A percentile compares a stretch with the other conserved stretches of the same genome.
Conservation (phyloP, 2,888 invertebrate species). For the Agrenia bidenticulata region DNA sequence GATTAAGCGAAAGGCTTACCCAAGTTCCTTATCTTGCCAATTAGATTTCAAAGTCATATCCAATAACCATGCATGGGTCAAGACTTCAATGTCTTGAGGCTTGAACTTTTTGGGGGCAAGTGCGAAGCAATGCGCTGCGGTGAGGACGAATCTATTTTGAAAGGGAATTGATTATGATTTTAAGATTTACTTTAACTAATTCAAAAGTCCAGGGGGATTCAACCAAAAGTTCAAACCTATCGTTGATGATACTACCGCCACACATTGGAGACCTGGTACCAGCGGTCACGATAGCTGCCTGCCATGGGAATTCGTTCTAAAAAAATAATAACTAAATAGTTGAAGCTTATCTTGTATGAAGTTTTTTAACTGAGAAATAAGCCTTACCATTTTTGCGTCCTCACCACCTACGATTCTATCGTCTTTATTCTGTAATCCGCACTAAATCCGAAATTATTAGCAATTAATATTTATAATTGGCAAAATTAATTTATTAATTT, state of each 20-base stretch:
- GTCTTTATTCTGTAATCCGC: constrained; percentile 41
- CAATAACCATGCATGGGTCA: constrained; percentile 36
- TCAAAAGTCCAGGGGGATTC: too few relatives aligned
- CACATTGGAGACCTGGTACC: constrained; percentile 37
- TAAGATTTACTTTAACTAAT: too few relatives aligned
- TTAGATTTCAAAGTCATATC: constrained; percentile 22
- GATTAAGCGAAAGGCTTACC: not conserved
- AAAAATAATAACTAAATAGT: too few relatives aligned
- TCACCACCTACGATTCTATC: constrained; percentile 47
- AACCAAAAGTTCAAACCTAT: not conserved
- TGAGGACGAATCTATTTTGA: constrained; percentile 10
- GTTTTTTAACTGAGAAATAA: too few relatives aligned
- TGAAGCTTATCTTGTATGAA: too few relatives aligned
- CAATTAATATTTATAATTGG: too few relatives aligned
- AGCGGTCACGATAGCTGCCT: constrained; percentile 38
- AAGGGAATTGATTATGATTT: too few relatives aligned
- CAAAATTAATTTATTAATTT: too few relatives aligned
- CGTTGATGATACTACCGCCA: constrained; percentile 30
- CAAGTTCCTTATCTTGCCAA: not conserved
- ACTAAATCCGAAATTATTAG: too few relatives aligned
- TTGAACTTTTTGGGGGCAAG: constrained; percentile 5
- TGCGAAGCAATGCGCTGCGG: constrained; percentile 15
- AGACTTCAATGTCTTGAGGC: constrained; percentile 28
- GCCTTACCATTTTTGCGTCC: constrained; percentile 42
- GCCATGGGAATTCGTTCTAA: constrained; percentile 48